phyloP scores from a whole-genome alignment of 2,888 invertebrate genomes.

The Drosophila subquinaria region DNA sequence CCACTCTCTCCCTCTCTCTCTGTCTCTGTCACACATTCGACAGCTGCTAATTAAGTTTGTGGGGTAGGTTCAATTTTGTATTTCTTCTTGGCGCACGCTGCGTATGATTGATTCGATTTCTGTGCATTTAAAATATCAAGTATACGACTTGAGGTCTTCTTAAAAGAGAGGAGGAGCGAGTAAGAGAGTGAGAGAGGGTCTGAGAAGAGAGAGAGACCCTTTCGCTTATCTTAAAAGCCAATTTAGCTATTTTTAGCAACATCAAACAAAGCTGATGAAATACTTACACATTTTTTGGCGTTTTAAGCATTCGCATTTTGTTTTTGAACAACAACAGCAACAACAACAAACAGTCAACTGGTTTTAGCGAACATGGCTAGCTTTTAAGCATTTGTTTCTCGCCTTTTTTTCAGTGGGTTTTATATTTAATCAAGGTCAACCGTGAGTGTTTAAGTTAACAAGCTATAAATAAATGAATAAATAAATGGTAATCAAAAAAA shows the following conservation, averaged over 20 bases:
- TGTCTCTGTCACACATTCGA: not conserved
- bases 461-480: not conserved
- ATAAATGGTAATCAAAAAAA: too few species aligned
- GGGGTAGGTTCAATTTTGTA: slow-evolving; percentile 66
- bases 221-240: slow-evolving; percentile 34
- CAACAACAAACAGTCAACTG: slow-evolving; percentile 13
- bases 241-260: slow-evolving; percentile 55
- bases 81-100: slow-evolving; percentile 37
- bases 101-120: slow-evolving; percentile 56
- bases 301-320: slow-evolving; percentile 2
- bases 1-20: not conserved
- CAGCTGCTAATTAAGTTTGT: slow-evolving; percentile 37
- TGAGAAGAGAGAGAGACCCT: not conserved
- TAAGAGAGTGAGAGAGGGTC: not conserved
- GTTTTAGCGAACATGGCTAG: slow-evolving; percentile 10
- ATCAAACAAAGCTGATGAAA: slow-evolving; percentile 40
- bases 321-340: not conserved
- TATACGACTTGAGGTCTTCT: slow-evolving; percentile 34
- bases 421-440: slow-evolving; percentile 22
- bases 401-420: slow-evolving; percentile 2
- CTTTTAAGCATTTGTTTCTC: not conserved
- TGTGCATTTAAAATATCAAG: slow-evolving; percentile 27
- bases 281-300: slow-evolving; percentile 12
- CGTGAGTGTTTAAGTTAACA: not conserved
- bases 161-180: not conserved